Evolutionary conservation across 2,113 vertebrate species (phyloP).

Genomic region (Triplophysa dalaica): DNA sequence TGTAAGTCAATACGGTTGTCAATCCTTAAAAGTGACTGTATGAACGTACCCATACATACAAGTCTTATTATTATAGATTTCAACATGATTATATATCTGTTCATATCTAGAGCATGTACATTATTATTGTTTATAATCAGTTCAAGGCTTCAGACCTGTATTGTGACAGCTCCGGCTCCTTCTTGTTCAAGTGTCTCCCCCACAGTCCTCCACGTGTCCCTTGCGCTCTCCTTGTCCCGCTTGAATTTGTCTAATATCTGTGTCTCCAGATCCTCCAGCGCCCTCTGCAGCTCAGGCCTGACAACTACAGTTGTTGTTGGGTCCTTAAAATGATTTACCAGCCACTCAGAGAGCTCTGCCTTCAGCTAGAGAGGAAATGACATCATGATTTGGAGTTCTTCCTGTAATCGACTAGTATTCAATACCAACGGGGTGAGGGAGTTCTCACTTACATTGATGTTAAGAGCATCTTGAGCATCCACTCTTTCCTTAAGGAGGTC

Average conservation of each 20-base stretch:
- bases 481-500: conserved; percentile 35
- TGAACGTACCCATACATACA: too few species aligned
- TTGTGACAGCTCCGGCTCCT: conserved; percentile 50
- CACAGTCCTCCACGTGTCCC: conserved; percentile 52
- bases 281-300: conserved; percentile 58
- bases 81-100: too few species aligned
- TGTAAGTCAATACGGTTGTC: too few species aligned
- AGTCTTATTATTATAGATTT: not conserved
- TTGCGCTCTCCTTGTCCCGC: conserved; percentile 20
- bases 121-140: too few species aligned
- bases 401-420: too few species aligned
- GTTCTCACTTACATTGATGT: conserved; percentile 30
- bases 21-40: too few species aligned
- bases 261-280: conserved; percentile 55
- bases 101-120: too few species aligned
- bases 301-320: conserved; percentile 24
- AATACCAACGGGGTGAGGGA: not conserved
- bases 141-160: conserved; percentile 46
- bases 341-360: conserved; percentile 53
- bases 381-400: not conserved
- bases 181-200: conserved; percentile 54
- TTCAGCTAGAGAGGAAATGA: conserved; percentile 42
- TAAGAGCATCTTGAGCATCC: conserved; percentile 38
- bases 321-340: conserved; percentile 34
- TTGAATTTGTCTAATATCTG: conserved; percentile 46